Percentiles rank a stretch among this genome's conserved stretches.
These are phyloP conservation scores for Ceratotherium simum DNA, from an alignment of 2,113 vertebrate species.

Conservation along the genomic window DNA sequence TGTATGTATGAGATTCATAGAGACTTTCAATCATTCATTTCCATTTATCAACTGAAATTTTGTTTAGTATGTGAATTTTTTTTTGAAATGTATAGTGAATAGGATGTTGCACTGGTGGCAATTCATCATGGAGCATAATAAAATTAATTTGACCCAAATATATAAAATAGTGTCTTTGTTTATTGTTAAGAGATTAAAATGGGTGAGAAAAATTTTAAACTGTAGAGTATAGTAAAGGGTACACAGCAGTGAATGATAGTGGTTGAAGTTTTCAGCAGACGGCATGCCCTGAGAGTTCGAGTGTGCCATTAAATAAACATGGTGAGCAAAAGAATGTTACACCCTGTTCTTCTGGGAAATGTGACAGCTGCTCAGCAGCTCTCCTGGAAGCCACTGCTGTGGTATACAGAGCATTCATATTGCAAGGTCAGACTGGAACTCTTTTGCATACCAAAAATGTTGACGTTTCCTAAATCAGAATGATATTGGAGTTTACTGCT, in stretches of 20 bases:
- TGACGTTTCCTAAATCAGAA: neutral
- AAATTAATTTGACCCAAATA: constrained; percentile 91
- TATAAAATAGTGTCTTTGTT: constrained; percentile 78
- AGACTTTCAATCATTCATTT: constrained; percentile 89
- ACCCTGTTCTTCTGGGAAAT: constrained; percentile 69
- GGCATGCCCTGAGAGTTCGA: constrained; percentile 61
- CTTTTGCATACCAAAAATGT: neutral
- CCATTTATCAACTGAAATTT: constrained; percentile 89
- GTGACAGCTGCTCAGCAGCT: constrained; percentile 45
- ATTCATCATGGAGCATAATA: constrained; percentile 92
- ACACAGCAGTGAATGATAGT: constrained; percentile 39
- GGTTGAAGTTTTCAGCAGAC: neutral
- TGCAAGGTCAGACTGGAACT: constrained; percentile 76
- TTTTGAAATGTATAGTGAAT: constrained; percentile 91
- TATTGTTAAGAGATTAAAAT: constrained; percentile 74
- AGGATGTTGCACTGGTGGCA: constrained; percentile 93
- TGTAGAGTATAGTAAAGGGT: neutral
- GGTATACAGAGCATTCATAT: neutral
- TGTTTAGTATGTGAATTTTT: constrained; percentile 89
- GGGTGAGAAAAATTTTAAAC: neutral
- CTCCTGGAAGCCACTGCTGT: constrained; percentile 54
- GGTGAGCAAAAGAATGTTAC: constrained; percentile 70
- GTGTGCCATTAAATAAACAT: constrained; percentile 75
- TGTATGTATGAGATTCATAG: constrained; percentile 86
- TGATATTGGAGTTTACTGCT: neutral